These are phyloP conservation scores for Contarinia nasturtii DNA, from an alignment of 1,140 invertebrate species.

Conservation along the genomic window DNA sequence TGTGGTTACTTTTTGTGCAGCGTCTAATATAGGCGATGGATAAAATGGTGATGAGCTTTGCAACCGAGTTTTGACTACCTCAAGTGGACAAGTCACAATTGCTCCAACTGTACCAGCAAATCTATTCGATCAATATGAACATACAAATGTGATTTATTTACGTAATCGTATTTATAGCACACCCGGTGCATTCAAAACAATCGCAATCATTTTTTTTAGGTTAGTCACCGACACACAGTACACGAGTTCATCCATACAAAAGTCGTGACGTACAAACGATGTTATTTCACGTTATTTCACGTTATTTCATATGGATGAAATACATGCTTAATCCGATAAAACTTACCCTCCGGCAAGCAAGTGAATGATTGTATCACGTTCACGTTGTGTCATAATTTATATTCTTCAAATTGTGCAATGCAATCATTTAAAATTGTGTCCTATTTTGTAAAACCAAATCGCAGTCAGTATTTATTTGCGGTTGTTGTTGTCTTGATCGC, in stretches of 20 bases:
- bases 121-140: slow-evolving; percentile 30
- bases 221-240: background rate
- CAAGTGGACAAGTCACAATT: slow-evolving; percentile 91
- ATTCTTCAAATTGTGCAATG: background rate
- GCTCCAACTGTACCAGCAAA: slow-evolving; percentile 89
- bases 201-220: slow-evolving; percentile 4
- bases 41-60: slow-evolving; percentile 69
- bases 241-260: background rate
- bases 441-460: background rate
- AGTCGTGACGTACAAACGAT: background rate
- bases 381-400: slow-evolving; percentile 33
- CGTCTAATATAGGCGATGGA: slow-evolving; percentile 20
- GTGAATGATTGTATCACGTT: slow-evolving; percentile 63
- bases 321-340: slow-evolving; percentile 11
- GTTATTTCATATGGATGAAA: slow-evolving; percentile 10
- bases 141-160: background rate
- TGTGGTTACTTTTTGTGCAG: no score
- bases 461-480: no score
- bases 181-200: slow-evolving; percentile 1
- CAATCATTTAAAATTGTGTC: background rate
- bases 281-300: slow-evolving; percentile 7
- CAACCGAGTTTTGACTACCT: slow-evolving; percentile 94
- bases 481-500: no score
- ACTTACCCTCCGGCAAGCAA: slow-evolving; percentile 72
- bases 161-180: slow-evolving; percentile 4